Evolutionary conservation across 2,888 invertebrate genomes (phyloP).

Genomic region (Agrochola macilenta): DNA sequence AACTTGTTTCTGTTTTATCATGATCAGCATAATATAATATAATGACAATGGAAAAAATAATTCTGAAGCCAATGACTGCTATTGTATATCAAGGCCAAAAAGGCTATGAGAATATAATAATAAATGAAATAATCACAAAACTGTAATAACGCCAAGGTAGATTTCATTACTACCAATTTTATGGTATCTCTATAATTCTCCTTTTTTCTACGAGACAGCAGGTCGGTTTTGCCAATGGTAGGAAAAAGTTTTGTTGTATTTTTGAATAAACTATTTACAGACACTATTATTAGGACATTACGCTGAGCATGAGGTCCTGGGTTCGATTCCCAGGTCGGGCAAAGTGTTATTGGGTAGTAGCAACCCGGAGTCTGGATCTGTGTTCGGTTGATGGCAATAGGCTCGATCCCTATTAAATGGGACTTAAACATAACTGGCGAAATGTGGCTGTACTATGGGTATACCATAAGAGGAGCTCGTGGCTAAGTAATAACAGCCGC

Average conservation of each 20-base stretch:
- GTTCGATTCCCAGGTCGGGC: too few species aligned
- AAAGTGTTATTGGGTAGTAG: too few species aligned
- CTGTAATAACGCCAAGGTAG: background rate
- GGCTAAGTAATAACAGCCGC: too few species aligned
- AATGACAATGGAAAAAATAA: background rate
- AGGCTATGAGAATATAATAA: background rate
- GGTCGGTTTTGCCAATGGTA: background rate
- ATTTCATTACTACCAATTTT: background rate
- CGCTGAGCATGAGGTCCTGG: too few species aligned
- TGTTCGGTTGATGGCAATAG: too few species aligned
- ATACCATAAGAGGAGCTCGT: too few species aligned
- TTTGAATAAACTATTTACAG: background rate
- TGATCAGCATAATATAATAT: background rate
- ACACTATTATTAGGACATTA: background rate
- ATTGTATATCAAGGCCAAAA: background rate
- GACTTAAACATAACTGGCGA: too few species aligned
- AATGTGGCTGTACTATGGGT: too few species aligned
- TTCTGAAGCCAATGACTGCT: background rate
- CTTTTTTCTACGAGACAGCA: background rate
- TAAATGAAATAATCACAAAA: conserved; percentile 1
- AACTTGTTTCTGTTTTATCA: background rate
- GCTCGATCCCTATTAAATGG: too few species aligned
- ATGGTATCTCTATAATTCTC: too few species aligned
- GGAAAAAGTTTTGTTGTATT: background rate
- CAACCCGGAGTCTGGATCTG: too few species aligned